Evolutionary conservation across 2,797 vertebrate genomes (phyloP).

Genomic region (Thamnophis elegans): DNA sequence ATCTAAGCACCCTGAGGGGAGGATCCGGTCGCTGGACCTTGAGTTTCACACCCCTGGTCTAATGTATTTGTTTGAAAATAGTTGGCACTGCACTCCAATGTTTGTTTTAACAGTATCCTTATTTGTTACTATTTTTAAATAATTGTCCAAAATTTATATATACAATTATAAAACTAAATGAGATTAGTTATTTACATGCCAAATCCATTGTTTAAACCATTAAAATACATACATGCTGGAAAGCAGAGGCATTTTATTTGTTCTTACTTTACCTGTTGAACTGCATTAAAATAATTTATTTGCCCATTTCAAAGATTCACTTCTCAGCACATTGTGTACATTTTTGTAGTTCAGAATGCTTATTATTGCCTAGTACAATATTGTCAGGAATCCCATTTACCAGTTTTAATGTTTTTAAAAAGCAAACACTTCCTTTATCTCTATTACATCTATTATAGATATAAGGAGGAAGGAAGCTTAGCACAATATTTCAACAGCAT

Average conservation of each 20-base stretch:
- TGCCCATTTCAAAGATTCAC: neutral
- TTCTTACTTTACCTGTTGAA: neutral
- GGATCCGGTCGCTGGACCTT: no score
- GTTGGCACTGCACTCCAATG: neutral
- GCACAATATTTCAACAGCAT: neutral
- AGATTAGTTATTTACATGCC: neutral
- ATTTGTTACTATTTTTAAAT: neutral
- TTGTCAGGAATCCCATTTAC: slow-evolving; percentile 23
- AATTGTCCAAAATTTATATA: neutral
- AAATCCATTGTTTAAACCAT: neutral
- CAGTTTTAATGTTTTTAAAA: slow-evolving; percentile 27
- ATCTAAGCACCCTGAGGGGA: no score
- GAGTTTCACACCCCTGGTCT: no score
- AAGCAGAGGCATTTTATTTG: neutral
- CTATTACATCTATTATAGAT: neutral
- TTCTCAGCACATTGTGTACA: slow-evolving; percentile 1
- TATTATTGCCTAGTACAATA: fast-evolving
- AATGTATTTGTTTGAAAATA: neutral
- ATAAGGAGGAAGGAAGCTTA: neutral
- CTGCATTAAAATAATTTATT: neutral
- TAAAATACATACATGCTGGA: neutral
- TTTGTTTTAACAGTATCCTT: neutral
- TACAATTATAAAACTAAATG: neutral
- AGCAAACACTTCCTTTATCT: neutral
- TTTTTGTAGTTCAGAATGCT: neutral